Conservation (phyloP, 2,113 vertebrate species). For the Calidris pygmaea region DNA sequence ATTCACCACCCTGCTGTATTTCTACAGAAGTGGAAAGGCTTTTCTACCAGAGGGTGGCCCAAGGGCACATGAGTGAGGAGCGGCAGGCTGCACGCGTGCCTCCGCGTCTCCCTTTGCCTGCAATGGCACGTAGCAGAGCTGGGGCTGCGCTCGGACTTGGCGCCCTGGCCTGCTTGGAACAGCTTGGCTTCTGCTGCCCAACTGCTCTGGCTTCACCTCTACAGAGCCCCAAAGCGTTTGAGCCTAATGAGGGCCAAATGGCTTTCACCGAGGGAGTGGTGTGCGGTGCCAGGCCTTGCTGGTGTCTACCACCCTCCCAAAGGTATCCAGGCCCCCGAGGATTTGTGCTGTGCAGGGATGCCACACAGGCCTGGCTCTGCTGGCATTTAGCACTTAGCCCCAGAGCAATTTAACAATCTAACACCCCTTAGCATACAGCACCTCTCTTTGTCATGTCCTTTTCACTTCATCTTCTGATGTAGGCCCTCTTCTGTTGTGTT, state of each 20-base stretch:
- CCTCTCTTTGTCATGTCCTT: background rate
- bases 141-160: background rate
- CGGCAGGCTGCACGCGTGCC: accelerated
- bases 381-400: background rate
- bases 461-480: background rate
- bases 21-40: background rate
- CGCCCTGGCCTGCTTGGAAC: background rate
- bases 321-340: background rate
- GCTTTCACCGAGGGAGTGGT: background rate
- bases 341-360: background rate
- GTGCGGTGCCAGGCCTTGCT: background rate
- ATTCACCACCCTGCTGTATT: background rate
- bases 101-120: background rate
- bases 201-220: background rate
- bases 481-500: background rate
- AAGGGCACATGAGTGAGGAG: background rate
- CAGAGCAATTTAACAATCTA: background rate
- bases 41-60: background rate
- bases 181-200: background rate
- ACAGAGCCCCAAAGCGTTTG: background rate
- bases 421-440: background rate
- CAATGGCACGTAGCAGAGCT: background rate
- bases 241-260: background rate
- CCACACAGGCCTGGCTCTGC: background rate
- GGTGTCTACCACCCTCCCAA: background rate